Evolutionary conservation across 2,888 invertebrate genomes (phyloP), one percentile per base, ranked within the genome.

Genomic region (Alsophila aescularia): DNA sequence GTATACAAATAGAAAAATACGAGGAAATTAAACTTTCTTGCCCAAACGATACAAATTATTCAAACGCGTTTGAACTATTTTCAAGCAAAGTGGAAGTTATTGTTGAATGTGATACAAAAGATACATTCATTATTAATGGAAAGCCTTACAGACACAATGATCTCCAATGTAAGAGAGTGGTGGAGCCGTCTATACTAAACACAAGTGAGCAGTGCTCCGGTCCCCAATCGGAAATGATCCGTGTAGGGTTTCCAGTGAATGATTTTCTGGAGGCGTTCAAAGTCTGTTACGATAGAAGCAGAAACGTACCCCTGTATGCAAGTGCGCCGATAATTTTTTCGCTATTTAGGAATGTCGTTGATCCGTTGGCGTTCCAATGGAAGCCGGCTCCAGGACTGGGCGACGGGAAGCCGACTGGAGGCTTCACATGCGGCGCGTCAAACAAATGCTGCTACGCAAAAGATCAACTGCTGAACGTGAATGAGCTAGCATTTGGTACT

Each of bases 101-200:
- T 13, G 65, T 57, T n/a, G 24, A 57, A 50, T 65, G 65, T 44
- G 9, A 42, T 21, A 52, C 40, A n/a, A 32, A 63, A 57, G 62
- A 65, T 21, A 45, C 41, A 41, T 61, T 65, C 14, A 42, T 41
- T 4, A 41, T 60, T 5, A 40, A 60, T 12, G 57, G 55, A 6
- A 55, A 54, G 15, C 44, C 7, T 9, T 61, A 53, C 36, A 49
- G 40, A 27, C 58, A 59, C 39, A 27, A 49, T 15, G 59, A 65
- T 0, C 36, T 65, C 4, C 47, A 57, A 59, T 65, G 64, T 24
- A 37, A 51, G 6, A 15, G 42, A 1, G 14, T 15, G 31, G 40
- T 65, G 2, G 58, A 29, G 10, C 21, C 64, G 0, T 42, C 44
- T 3, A 9, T 42, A 10, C n/a, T 39, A 15, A 7, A 12, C 2